A percentile compares a stretch with the other conserved stretches of the same genome.
Conservation (phyloP, 2,888 invertebrate species). For the Saturnia japonica region DNA sequence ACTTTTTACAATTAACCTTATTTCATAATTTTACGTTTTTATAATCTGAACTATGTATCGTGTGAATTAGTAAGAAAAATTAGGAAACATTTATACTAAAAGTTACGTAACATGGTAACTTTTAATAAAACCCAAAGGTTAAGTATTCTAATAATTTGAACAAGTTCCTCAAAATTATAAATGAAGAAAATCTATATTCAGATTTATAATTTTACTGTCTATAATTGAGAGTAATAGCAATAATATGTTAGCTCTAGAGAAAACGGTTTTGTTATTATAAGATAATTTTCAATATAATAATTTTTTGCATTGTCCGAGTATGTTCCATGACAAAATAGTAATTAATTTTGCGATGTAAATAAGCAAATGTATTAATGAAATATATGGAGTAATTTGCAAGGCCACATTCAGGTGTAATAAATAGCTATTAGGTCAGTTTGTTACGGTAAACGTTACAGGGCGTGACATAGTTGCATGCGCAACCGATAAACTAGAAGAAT, state of each 20-base stretch:
- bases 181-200: neutral
- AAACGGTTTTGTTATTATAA: too few relatives aligned
- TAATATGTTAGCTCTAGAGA: too few relatives aligned
- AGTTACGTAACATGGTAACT: neutral
- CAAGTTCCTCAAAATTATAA: too few relatives aligned
- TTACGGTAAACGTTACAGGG: conserved; percentile 12
- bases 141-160: too few relatives aligned
- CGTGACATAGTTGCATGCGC: conserved; percentile 18
- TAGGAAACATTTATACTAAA: conserved; percentile 14
- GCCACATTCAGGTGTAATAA: conserved; percentile 5
- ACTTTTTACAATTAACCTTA: conserved; percentile 22
- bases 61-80: conserved; percentile 20
- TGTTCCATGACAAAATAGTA: neutral
- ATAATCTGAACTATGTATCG: neutral
- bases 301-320: neutral
- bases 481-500: neutral
- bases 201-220: neutral
- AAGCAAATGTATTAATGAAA: neutral
- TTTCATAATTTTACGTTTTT: conserved; percentile 17
- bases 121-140: neutral
- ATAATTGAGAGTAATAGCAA: neutral
- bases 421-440: conserved; percentile 5
- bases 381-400: conserved; percentile 5
- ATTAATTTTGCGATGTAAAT: neutral
- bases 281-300: too few relatives aligned